Conservation (phyloP, 2,888 invertebrate species). For the Leucophenga montana region DNA sequence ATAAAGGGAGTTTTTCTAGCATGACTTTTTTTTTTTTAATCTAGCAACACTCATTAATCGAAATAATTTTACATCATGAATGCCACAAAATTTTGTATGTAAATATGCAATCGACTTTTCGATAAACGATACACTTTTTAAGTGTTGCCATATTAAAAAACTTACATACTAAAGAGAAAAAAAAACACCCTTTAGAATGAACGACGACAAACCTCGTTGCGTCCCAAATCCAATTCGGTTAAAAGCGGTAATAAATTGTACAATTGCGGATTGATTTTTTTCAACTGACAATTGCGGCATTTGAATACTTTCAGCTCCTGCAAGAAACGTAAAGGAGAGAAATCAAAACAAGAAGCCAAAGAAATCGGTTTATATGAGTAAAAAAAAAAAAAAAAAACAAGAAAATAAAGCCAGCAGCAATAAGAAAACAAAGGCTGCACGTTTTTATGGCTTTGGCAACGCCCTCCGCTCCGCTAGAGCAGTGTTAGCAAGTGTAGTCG, state of each 20-base stretch:
- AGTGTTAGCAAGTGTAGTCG: too few species aligned
- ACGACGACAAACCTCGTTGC: constrained; percentile 76
- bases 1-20: too few species aligned
- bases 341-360: not conserved
- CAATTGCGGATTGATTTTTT: constrained; percentile 84
- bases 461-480: not conserved
- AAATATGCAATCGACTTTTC: too few species aligned
- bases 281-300: constrained; percentile 82
- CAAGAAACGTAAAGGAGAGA: constrained; percentile 18
- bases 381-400: constrained; percentile 24
- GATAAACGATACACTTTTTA: too few species aligned
- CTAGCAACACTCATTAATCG: too few species aligned
- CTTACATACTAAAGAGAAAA: too few species aligned
- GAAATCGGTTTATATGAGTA: not conserved
- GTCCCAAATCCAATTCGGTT: constrained; percentile 83
- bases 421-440: constrained; percentile 6
- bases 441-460: not conserved
- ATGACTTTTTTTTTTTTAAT: too few species aligned
- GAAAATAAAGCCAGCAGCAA: not conserved
- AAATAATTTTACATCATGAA: too few species aligned
- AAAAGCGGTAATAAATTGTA: constrained; percentile 84
- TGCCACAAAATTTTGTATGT: too few species aligned
- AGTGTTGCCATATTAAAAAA: too few species aligned
- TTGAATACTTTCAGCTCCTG: constrained; percentile 82
- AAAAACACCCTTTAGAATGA: too few species aligned